Conservation (phyloP, 2,888 invertebrate species). For the Ormyrus rosae region DNA sequence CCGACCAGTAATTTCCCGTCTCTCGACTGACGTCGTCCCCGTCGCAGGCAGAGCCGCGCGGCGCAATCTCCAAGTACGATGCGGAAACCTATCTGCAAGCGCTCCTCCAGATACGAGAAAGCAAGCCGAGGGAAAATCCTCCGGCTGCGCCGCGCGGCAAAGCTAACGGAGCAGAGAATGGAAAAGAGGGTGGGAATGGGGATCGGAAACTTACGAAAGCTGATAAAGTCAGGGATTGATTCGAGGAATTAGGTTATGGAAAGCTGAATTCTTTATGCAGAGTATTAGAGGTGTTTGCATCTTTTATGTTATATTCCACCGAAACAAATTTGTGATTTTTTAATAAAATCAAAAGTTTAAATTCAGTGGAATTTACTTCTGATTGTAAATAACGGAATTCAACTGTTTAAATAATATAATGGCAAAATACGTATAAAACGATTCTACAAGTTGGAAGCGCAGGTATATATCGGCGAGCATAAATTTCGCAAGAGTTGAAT, state of each 20-base stretch:
- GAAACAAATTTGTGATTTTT: too few species aligned
- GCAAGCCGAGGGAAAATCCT: constrained; percentile 9
- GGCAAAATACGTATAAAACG: background rate
- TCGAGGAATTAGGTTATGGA: too few species aligned
- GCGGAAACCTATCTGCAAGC: constrained; percentile 4
- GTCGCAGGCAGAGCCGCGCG: background rate
- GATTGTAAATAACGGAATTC: background rate
- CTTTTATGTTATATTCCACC: too few species aligned
- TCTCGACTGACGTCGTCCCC: constrained; percentile 3
- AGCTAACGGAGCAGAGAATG: background rate
- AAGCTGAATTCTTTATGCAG: too few species aligned
- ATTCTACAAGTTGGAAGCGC: too few species aligned
- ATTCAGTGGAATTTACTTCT: too few species aligned
- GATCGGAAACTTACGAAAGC: background rate
- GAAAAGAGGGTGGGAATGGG: background rate
- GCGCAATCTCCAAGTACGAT: background rate
- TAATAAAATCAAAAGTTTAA: too few species aligned
- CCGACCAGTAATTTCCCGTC: constrained; percentile 19
- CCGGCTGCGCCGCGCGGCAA: background rate
- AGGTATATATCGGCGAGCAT: background rate
- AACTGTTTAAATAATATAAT: background rate
- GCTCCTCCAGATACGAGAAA: background rate
- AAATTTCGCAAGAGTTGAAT: background rate
- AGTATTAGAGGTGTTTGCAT: too few species aligned
- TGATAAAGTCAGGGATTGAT: background rate